phyloP scores from a whole-genome alignment of 2,888 invertebrate species.

The Scaptomyza caliginosa region DNA sequence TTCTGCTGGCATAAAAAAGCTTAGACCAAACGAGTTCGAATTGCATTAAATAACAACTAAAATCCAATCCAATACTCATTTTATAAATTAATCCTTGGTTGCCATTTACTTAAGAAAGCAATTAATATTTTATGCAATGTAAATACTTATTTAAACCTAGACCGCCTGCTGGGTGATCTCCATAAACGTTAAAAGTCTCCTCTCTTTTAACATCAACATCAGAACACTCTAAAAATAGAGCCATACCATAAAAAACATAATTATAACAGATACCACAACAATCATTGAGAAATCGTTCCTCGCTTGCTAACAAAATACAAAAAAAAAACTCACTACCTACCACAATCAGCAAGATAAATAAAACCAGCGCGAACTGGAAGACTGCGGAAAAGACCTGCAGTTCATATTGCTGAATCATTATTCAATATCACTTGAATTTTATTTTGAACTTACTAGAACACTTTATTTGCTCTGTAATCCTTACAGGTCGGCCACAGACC shows the following conservation, averaged over 20 bases:
- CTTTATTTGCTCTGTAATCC: not conserved
- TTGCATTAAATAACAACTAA: slow-evolving; percentile 25
- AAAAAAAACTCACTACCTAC: not conserved
- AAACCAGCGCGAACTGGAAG: not conserved
- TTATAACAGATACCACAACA: not conserved
- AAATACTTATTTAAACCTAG: too few relatives aligned
- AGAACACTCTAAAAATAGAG: not conserved
- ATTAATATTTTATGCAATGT: too few relatives aligned
- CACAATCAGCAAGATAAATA: not conserved
- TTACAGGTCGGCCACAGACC: slow-evolving; percentile 90
- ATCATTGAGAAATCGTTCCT: not conserved
- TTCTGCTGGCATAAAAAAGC: slow-evolving; percentile 13
- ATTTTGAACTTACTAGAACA: not conserved
- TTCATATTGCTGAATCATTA: not conserved
- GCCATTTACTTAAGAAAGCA: slow-evolving; percentile 5
- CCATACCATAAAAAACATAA: not conserved
- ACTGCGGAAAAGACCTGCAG: not conserved
- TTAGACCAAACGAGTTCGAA: slow-evolving; percentile 7
- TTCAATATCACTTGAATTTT: not conserved
- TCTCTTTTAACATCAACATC: too few relatives aligned
- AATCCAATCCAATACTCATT: not conserved
- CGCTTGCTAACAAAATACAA: not conserved
- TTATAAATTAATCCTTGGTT: not conserved
- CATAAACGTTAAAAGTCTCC: too few relatives aligned
- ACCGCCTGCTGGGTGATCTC: too few relatives aligned